Conservation (phyloP, 2,888 invertebrate genomes). For the Pecten maximus region DNA sequence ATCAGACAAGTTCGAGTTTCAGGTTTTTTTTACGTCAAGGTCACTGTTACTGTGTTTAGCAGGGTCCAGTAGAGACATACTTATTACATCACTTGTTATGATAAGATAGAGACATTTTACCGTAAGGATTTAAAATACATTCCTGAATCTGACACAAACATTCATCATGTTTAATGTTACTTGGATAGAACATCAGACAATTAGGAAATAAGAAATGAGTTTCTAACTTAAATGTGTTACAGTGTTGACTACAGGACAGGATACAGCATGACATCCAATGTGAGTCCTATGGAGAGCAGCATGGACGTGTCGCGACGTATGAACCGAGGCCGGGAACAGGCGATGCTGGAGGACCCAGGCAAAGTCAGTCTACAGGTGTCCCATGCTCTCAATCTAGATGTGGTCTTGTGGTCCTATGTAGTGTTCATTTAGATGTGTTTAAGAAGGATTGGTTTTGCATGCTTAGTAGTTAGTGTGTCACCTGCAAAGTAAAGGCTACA, state of each 20-base stretch:
- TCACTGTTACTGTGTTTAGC: too few relatives aligned
- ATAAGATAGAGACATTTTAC: too few relatives aligned
- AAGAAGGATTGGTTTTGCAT: neutral
- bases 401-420: neutral
- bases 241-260: conserved; percentile 68
- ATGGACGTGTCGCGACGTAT: conserved; percentile 73
- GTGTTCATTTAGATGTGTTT: neutral
- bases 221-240: conserved; percentile 23
- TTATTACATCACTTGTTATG: too few relatives aligned
- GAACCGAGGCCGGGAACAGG: conserved; percentile 78
- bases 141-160: too few relatives aligned
- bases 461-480: neutral
- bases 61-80: too few relatives aligned
- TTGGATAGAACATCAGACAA: too few relatives aligned
- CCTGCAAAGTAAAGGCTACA: neutral
- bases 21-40: too few relatives aligned
- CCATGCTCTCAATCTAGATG: neutral
- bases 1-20: too few relatives aligned
- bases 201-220: too few relatives aligned
- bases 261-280: conserved; percentile 58
- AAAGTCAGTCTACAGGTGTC: conserved; percentile 70
- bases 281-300: conserved; percentile 69
- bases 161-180: too few relatives aligned
- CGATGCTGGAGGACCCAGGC: conserved; percentile 78
- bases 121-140: too few relatives aligned